A percentile compares a stretch with the other conserved stretches of the same genome.
These are phyloP conservation scores for Maconellicoccus hirsutus DNA, from an alignment of 1,140 invertebrate species.

Conservation along the genomic window DNA sequence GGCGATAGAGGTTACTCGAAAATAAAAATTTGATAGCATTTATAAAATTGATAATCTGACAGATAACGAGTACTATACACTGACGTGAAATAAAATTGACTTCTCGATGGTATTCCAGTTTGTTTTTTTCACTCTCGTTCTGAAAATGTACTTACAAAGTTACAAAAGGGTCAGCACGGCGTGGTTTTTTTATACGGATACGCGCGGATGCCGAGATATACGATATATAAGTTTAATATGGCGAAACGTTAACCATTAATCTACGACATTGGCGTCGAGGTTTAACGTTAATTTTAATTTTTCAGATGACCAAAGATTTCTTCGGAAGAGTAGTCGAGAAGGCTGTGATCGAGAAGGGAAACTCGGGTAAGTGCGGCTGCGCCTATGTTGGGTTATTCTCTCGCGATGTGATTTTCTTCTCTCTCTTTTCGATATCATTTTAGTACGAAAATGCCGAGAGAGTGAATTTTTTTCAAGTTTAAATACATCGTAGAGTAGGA, in stretches of 20 bases:
- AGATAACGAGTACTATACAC: background rate
- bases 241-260: background rate
- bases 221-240: background rate
- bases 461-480: too few relatives aligned
- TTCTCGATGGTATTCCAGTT: background rate
- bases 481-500: too few relatives aligned
- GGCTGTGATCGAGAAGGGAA: background rate
- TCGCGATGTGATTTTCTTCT: too few relatives aligned
- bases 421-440: too few relatives aligned
- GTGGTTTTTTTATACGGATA: background rate
- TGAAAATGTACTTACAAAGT: too few relatives aligned
- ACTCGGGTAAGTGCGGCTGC: too few relatives aligned
- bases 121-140: background rate
- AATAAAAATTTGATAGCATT: constrained; percentile 4
- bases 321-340: constrained; percentile 48
- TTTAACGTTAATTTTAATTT: constrained; percentile 32
- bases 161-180: background rate
- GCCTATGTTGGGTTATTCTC: too few relatives aligned
- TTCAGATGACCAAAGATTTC: constrained; percentile 56
- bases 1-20: background rate
- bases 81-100: constrained; percentile 1
- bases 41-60: constrained; percentile 9
- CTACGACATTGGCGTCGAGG: background rate
- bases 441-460: too few relatives aligned
- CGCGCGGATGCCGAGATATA: background rate